Conservation (phyloP, 2,113 vertebrate species). For the Sardina pilchardus region DNA sequence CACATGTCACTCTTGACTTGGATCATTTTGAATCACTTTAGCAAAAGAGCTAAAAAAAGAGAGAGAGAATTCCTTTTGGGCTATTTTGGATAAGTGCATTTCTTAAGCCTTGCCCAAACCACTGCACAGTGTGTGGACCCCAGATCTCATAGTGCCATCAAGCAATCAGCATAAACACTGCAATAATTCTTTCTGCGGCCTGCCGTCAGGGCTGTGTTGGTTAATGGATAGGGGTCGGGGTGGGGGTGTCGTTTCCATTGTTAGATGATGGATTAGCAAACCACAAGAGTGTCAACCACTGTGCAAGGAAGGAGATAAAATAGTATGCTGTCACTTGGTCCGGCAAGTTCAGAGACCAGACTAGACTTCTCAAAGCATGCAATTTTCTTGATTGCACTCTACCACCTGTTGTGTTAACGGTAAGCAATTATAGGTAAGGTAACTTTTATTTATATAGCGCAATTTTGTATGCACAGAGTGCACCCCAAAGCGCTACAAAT, state of each 20-base stretch:
- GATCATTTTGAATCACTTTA: not conserved
- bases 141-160: not conserved
- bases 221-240: not conserved
- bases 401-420: not conserved
- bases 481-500: not conserved
- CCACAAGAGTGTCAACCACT: not conserved
- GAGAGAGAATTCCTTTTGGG: not conserved
- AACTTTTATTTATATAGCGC: no score
- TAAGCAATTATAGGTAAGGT: no score
- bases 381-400: not conserved
- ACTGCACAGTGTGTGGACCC: not conserved
- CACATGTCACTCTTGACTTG: not conserved
- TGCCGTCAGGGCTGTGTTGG: not conserved
- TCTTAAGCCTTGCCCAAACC: not conserved
- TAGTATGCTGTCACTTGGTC: not conserved
- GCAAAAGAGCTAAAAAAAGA: not conserved
- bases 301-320: not conserved
- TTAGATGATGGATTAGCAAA: not conserved
- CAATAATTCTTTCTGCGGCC: not conserved
- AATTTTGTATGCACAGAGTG: no score
- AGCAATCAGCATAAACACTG: not conserved
- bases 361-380: not conserved
- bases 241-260: not conserved
- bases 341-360: not conserved
- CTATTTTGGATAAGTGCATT: not conserved